Conservation (phyloP, 1,140 invertebrate species). For the Argopecten irradians region DNA sequence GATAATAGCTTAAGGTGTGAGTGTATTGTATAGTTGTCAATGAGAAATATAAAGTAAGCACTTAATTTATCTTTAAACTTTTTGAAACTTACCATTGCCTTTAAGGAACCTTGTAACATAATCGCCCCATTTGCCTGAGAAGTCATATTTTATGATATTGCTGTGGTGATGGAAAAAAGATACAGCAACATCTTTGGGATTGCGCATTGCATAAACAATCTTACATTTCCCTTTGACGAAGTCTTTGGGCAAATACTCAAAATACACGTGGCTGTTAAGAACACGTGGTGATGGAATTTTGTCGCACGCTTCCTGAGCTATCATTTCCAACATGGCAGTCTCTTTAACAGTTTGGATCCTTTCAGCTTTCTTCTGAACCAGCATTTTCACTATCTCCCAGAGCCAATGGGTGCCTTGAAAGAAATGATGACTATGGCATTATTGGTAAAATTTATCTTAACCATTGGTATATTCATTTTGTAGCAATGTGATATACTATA, state of each 20-base stretch:
- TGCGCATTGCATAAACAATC: conserved; percentile 51
- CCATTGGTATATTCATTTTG: neutral
- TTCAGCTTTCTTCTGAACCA: conserved; percentile 45
- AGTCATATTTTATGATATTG: conserved; percentile 49
- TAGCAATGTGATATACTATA: too few species aligned
- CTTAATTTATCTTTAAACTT: neutral
- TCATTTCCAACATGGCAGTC: conserved; percentile 49
- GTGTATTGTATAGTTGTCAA: neutral
- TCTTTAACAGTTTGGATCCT: conserved; percentile 42
- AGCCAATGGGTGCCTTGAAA: conserved; percentile 55
- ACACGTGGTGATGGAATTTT: conserved; percentile 47
- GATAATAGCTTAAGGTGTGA: neutral
- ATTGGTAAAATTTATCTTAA: neutral
- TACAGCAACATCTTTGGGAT: conserved; percentile 63
- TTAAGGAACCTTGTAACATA: conserved; percentile 51
- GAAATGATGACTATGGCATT: neutral
- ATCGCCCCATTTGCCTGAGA: conserved; percentile 53
- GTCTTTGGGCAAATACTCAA: conserved; percentile 43
- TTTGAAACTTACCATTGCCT: conserved; percentile 51
- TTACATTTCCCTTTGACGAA: conserved; percentile 46
- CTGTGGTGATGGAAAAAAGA: conserved; percentile 59
- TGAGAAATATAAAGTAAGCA: neutral
- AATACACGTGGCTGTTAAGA: conserved; percentile 53
- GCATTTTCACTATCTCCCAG: conserved; percentile 54
- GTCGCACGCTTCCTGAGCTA: conserved; percentile 20